Conservation (phyloP, 2,113 vertebrate species). For the Ceyx cyanopectus region DNA sequence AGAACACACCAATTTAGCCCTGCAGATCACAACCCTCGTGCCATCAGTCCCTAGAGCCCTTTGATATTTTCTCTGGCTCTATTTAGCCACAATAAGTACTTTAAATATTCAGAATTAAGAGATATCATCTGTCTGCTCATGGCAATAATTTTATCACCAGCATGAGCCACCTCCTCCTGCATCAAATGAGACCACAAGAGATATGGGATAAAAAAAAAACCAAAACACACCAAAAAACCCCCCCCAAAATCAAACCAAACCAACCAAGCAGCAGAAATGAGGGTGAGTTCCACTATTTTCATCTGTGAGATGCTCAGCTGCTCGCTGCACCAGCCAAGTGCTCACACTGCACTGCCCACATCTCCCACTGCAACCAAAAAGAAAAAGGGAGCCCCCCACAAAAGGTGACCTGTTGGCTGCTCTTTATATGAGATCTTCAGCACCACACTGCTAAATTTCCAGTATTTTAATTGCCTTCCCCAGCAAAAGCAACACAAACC, state of each 20-base stretch:
- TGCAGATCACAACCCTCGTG: not conserved
- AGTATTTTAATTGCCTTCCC: not conserved
- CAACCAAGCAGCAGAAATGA: no score
- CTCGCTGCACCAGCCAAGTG: fast-evolving
- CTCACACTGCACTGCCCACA: fast-evolving
- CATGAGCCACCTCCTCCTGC: not conserved
- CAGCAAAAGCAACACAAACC: fast-evolving
- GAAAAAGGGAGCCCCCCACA: not conserved
- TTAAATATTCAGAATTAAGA: not conserved
- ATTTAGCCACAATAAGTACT: not conserved
- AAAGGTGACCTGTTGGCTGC: not conserved
- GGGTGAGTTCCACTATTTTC: not conserved
- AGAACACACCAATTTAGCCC: not conserved
- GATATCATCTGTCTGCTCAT: fast-evolving
- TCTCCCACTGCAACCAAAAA: fast-evolving
- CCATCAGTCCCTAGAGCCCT: not conserved
- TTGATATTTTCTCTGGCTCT: not conserved
- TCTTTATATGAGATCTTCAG: fast-evolving
- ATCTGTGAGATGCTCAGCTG: not conserved
- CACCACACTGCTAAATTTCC: fast-evolving
- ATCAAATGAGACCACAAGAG: fast-evolving
- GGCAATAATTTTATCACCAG: not conserved
- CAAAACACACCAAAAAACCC: no score
- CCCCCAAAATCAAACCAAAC: no score
- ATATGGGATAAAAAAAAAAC: not conserved